Conservation (phyloP, 2,797 vertebrate species). For the Erpetoichthys calabaricus region DNA sequence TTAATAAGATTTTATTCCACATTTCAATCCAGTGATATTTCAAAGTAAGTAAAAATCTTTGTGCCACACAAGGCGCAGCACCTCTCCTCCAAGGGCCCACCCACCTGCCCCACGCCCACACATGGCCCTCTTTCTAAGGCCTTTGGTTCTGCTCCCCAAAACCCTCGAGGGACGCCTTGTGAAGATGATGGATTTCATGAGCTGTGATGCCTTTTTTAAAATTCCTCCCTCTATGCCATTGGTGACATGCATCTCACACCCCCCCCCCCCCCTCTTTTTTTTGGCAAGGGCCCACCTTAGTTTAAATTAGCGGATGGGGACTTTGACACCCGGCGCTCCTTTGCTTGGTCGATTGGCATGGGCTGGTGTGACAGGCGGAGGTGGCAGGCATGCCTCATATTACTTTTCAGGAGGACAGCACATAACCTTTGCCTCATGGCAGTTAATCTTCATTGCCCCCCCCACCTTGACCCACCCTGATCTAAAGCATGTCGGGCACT, state of each 20-base stretch:
- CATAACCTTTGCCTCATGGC: constrained; percentile 46
- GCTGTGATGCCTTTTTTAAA: no score
- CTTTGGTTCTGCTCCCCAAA: no score
- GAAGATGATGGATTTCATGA: no score
- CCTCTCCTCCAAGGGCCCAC: no score
- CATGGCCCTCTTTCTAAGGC: no score
- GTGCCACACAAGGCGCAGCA: no score
- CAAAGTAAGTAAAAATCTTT: no score
- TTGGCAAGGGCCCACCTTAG: neutral
- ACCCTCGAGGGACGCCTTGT: no score
- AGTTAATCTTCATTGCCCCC: constrained; percentile 38
- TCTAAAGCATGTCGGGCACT: constrained; percentile 34
- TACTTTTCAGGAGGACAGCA: constrained; percentile 45
- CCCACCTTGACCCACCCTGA: constrained; percentile 13
- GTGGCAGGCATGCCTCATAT: constrained; percentile 29
- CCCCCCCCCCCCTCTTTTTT: neutral
- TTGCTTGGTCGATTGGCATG: constrained; percentile 21
- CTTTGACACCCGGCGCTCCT: neutral
- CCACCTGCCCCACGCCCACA: no score
- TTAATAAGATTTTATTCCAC: no score
- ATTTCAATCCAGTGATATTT: no score
- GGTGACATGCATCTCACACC: neutral
- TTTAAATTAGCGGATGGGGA: constrained; percentile 1
- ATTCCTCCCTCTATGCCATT: neutral
- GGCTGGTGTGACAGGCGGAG: constrained; percentile 28